Base-by-base conservation (phyloP, 2,888 invertebrate species). In the Alviniconcha strummeri region DNA sequence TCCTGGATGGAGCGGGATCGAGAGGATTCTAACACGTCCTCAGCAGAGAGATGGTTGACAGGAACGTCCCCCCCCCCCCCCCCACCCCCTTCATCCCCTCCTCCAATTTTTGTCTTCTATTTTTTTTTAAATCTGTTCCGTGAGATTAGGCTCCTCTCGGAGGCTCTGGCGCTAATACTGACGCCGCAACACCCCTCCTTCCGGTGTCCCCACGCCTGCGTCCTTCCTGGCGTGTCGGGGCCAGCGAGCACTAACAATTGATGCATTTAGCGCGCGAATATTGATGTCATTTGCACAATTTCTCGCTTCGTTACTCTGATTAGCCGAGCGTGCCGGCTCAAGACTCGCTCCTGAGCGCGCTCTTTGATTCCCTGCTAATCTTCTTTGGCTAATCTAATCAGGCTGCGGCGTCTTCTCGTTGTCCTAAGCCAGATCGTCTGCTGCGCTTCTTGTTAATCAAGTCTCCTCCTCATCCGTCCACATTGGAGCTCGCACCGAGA, bases 301-400 rank as follows among this genome's bases (percentile, higher is more conserved):
- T 83, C 69, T 55, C 67, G 85, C 83, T 83, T 85, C 85, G 67
- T 85, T 83, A 83, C 83, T 77, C 74, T 81, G 83, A 83, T 85
- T 85, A 85, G 81, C 69, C 55, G 55, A 69, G 80, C 80, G 80
- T 80, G 80, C 9, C 77, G 17, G 55, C 77, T 54, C 77, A 5
- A 8, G 69, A 13, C 7, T 69, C 19, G 56, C 9, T n/a, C n/a
- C 64, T 15, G 64, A 5, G 64, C 9, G 60, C 60, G 64, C 64
- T 60, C 36, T 75, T 75, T 75, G 75, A 75, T 75, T 75, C 55
- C 60, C 36, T 8, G 19, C 19, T 79, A 79, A 79, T 79, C 79
- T 79, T 57, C 60, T 36, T 36, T 8, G 60, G 52, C 52, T 79
- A 79, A 79, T 79, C 79, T 79, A 79, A 79, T 79, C 79, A 64